These are phyloP conservation scores for Galbula dea DNA, from an alignment of 2,113 vertebrate genomes.

Conservation along the genomic window DNA sequence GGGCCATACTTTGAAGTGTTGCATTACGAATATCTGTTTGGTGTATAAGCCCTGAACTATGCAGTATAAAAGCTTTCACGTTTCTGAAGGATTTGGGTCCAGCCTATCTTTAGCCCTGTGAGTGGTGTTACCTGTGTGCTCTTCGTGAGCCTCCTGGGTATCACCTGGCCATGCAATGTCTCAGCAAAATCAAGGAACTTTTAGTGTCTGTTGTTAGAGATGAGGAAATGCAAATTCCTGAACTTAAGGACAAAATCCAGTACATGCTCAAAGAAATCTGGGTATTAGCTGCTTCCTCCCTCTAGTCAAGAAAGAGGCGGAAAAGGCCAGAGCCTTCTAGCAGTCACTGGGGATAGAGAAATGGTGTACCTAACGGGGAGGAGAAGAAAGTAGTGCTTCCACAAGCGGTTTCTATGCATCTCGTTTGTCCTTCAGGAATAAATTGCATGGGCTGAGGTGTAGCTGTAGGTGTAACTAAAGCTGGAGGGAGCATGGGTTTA, in stretches of 20 bases:
- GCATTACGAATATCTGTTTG: neutral
- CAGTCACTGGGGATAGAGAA: rapidly evolving
- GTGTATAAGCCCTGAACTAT: neutral
- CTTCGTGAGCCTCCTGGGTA: neutral
- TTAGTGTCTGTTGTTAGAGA: neutral
- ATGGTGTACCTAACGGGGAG: neutral
- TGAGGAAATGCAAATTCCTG: neutral
- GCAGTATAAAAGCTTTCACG: neutral
- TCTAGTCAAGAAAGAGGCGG: neutral
- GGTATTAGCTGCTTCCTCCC: neutral
- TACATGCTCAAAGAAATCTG: rapidly evolving
- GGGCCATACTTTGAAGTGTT: neutral
- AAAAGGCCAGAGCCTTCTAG: neutral
- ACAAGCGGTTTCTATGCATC: neutral
- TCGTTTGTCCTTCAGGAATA: neutral
- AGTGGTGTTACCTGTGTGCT: neutral
- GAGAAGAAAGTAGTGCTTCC: neutral
- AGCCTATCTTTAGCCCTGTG: neutral
- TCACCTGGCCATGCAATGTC: neutral
- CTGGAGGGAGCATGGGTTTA: neutral
- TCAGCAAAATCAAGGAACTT: neutral
- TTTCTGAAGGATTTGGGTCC: neutral
- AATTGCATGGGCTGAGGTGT: neutral
- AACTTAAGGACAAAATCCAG: neutral
- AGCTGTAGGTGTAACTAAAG: neutral